Evolutionary conservation across 2,797 vertebrate genomes (phyloP), one percentile per base, ranked within the genome.

Genomic region (Tapera naevia): DNA sequence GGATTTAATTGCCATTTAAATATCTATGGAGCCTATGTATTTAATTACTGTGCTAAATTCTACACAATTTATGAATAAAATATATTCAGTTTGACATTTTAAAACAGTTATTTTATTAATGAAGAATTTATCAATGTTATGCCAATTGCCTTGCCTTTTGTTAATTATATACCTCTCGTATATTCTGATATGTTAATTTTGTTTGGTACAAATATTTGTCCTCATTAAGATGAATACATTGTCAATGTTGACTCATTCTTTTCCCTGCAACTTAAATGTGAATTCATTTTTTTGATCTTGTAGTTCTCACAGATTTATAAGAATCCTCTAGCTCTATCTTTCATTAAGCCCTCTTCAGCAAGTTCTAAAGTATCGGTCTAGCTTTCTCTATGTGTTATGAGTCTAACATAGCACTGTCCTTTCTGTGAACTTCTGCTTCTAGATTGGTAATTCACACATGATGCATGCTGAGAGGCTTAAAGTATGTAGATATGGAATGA

Each of bases 1-100:
- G 88, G 74, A 91, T 80, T 94, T 96, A 95, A 97, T 96, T 96
- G 87, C 93, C 93, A 71, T 95, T 88, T 94, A 97, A 97, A 97
- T 95, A 97, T 71, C 90, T 95, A 48, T 16, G 45, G 25, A 89
- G 57, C 24, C 89, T 76, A 80, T 86, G 65, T 87, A 60, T 97
- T 94, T 94, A 97, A 97, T 97, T 95, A 95, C 46, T 30, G 35
- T 72, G 58, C 43, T 93, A 95, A 95, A 96, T 92, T 88, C 58
- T 89, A 94, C 46, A 85, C 58, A 86, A 89, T 96, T 94, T 97
- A 89, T 97, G 80, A 95, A 97, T 96, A 93, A 96, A 95, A 95
- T 95, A 88, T 89, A 95, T 32, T 86, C 11, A 91, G 87, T 95
- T 94, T 76, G 94, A 89, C 83, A 94, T 89, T 87, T 95, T 91